Conservation (phyloP, 2,797 vertebrate species). For the Notolepis coatsorum region DNA sequence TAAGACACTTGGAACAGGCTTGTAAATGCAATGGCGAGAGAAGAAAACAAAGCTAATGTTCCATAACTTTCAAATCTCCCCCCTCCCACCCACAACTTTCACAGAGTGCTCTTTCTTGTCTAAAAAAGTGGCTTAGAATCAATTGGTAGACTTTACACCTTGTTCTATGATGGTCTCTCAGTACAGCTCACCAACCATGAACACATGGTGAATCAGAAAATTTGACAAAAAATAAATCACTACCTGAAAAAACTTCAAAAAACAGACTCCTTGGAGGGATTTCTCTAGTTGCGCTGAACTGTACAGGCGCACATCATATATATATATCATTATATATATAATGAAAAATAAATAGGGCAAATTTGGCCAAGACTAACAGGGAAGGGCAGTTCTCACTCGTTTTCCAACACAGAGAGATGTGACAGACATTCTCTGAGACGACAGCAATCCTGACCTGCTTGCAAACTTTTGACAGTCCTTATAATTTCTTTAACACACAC, state of each 20-base stretch:
- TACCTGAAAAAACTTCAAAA: constrained; percentile 79
- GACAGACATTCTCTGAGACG: constrained; percentile 35
- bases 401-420: constrained; percentile 51
- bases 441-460: constrained; percentile 44
- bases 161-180: constrained; percentile 59
- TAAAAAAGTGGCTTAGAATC: constrained; percentile 61
- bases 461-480: constrained; percentile 54
- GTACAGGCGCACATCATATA: constrained; percentile 85
- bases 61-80: constrained; percentile 49
- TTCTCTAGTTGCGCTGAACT: constrained; percentile 81
- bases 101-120: constrained; percentile 49
- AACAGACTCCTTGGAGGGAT: constrained; percentile 70
- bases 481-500: constrained; percentile 53
- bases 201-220: constrained; percentile 67
- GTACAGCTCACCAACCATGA: constrained; percentile 73
- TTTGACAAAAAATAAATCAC: constrained; percentile 68
- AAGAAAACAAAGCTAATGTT: constrained; percentile 60
- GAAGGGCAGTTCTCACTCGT: constrained; percentile 50
- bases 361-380: constrained; percentile 72
- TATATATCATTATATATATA: constrained; percentile 81
- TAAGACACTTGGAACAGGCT: constrained; percentile 75
- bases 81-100: constrained; percentile 33
- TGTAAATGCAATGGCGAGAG: constrained; percentile 71
- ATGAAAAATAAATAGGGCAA: constrained; percentile 86
- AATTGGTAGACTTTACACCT: constrained; percentile 49